Base-by-base conservation (phyloP, 2,888 invertebrate species). In the Andrena trimmerana region DNA sequence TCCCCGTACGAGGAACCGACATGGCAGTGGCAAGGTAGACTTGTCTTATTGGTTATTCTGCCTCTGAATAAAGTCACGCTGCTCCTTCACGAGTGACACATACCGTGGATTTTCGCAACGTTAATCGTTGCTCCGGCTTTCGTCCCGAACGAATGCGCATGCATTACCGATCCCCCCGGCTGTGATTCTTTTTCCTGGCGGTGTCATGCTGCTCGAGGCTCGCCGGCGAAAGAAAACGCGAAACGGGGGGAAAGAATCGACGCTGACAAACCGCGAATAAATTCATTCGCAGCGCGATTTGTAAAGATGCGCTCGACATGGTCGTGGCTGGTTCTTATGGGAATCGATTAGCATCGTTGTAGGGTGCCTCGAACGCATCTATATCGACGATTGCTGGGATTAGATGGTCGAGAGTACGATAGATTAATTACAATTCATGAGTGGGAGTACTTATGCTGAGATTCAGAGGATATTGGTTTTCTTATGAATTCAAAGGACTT, bases 31-130 rank as follows among this genome's bases (percentile, higher is more conserved):
- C 65, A 83, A 68, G 73, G 71, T 78, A 74, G 24, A 68, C 73
- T 67, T 78, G 83, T 71, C 74, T 62, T 68, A 63, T 84, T 78
- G 79, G 31, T 52, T 65, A 83, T 84, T 71, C 83, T 24, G 60
- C 24, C 63, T 24, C 70, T 54, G 67, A 59, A 81, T 67, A 66
- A 73, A 85, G 81, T 84, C 84, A 79, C 77, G 84, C 74, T 81
- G 81, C 71, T 67, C 62, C 29, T 70, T 60, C 74, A 8, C 59
- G 66, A 42, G 54, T 27, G 81, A 74, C 84, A 78, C 68, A 48
- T 68, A 57, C 73, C 33, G 29, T 42, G 42, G 85, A 72, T 87
- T 87, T 87, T 87, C 87, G 87, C 87, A 87, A 87, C 73, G 52
- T 71, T 85, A 83, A 87, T 87, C 85, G 77, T 79, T 87, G 76